Percentiles rank a stretch among this genome's conserved stretches.
Conservation (phyloP, 2,113 vertebrate species). For the Stegostoma tigrinum region DNA sequence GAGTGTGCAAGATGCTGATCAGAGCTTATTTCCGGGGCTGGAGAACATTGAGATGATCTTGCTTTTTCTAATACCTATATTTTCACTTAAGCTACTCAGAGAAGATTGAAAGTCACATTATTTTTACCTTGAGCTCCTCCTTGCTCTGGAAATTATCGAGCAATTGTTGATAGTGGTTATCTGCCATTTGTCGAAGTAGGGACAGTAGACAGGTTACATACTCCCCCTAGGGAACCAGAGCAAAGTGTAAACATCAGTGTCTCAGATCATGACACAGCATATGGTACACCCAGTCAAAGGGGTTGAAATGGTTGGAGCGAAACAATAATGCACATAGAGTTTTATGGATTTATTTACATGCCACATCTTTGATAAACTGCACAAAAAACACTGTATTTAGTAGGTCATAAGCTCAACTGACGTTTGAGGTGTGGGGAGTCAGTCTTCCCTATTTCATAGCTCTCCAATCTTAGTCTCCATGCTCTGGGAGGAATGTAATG, state of each 20-base stretch:
- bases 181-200: constrained; percentile 92
- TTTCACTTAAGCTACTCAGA: background rate
- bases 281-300: background rate
- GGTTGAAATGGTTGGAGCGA: background rate
- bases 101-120: background rate
- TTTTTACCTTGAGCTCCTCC: constrained; percentile 86
- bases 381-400: background rate
- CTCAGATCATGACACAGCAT: background rate
- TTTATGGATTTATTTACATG: background rate
- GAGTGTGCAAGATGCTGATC: background rate
- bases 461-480: background rate
- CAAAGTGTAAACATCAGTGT: constrained; percentile 37
- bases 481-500: background rate
- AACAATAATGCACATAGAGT: background rate
- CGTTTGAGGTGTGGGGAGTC: background rate
- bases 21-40: too few species aligned
- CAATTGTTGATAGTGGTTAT: constrained; percentile 89
- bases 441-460: background rate
- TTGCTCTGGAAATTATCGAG: constrained; percentile 97
- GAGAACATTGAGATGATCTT: background rate
- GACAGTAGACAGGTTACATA: constrained; percentile 96
- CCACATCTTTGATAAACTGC: background rate
- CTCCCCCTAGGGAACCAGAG: constrained; percentile 73
- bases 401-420: background rate
- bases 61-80: background rate